A percentile compares a stretch with the other conserved stretches of the same genome.
phyloP scores from a whole-genome alignment of 1,140 invertebrate genomes.

The Sinella curviseta region DNA sequence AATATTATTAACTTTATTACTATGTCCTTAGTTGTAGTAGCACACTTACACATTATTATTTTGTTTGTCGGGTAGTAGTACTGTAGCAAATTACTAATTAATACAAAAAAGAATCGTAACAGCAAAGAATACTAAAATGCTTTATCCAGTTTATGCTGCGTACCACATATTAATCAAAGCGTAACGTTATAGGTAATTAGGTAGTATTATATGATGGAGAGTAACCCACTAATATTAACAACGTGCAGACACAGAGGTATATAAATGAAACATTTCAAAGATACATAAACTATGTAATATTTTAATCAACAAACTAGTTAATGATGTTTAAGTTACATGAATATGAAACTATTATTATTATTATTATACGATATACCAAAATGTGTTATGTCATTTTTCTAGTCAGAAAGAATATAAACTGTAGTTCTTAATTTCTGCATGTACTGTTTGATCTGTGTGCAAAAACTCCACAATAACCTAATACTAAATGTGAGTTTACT shows the following conservation, averaged over 20 bases:
- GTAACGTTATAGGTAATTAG: too few relatives aligned
- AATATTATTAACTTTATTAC: too few relatives aligned
- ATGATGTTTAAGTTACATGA: neutral
- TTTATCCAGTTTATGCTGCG: too few relatives aligned
- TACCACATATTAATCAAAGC: too few relatives aligned
- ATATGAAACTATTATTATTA: too few relatives aligned
- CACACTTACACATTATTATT: too few relatives aligned
- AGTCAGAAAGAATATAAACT: conserved; percentile 9
- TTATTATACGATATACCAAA: conserved; percentile 15
- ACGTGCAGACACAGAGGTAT: neutral
- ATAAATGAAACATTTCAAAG: neutral
- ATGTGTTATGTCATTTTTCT: conserved; percentile 27
- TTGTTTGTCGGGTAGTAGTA: too few relatives aligned
- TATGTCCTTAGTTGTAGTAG: too few relatives aligned
- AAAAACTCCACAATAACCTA: neutral
- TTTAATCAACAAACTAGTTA: neutral
- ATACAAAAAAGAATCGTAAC: too few relatives aligned
- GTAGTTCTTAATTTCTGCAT: conserved; percentile 11
- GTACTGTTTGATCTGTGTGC: neutral
- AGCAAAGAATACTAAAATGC: too few relatives aligned
- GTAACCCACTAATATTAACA: neutral
- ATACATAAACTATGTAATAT: neutral
- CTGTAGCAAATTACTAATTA: too few relatives aligned
- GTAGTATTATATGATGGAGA: too few relatives aligned
- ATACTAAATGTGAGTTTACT: neutral